A percentile compares a stretch with the other conserved stretches of the same genome.
phyloP scores from a whole-genome alignment of 2,113 vertebrate genomes.

The Castor canadensis region DNA sequence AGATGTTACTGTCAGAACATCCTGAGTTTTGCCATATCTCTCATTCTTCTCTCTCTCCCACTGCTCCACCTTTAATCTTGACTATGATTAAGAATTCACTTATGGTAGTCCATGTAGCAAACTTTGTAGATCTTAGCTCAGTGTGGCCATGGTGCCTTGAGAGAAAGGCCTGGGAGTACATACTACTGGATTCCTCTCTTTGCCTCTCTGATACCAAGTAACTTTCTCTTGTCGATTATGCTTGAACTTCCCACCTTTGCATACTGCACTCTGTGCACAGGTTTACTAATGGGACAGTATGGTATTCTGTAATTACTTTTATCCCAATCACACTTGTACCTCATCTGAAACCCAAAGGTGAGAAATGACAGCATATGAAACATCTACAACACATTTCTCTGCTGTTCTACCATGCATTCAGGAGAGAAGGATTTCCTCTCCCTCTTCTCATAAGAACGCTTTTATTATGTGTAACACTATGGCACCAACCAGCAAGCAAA shows the following conservation, averaged over 20 bases:
- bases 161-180: background rate
- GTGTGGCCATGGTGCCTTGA: background rate
- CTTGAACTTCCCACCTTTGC: too few species aligned
- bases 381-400: background rate
- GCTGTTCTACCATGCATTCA: background rate
- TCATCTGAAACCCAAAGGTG: background rate
- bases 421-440: background rate
- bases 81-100: background rate
- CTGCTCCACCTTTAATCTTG: too few species aligned
- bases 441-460: background rate
- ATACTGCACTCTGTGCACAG: conserved; percentile 30
- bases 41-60: background rate
- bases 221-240: too few species aligned
- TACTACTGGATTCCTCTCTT: background rate
- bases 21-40: too few species aligned
- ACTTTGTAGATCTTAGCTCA: background rate
- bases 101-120: background rate
- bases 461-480: background rate
- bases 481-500: background rate
- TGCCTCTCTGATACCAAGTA: background rate
- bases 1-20: background rate
- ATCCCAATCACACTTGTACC: background rate
- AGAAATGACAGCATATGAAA: background rate
- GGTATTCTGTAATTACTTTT: too few species aligned
- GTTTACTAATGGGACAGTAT: too few species aligned